A percentile compares a stretch with the other conserved stretches of the same genome.
Evolutionary conservation across 2,797 vertebrate species (phyloP).

Genomic region (Ptychobarbus kaznakovi): DNA sequence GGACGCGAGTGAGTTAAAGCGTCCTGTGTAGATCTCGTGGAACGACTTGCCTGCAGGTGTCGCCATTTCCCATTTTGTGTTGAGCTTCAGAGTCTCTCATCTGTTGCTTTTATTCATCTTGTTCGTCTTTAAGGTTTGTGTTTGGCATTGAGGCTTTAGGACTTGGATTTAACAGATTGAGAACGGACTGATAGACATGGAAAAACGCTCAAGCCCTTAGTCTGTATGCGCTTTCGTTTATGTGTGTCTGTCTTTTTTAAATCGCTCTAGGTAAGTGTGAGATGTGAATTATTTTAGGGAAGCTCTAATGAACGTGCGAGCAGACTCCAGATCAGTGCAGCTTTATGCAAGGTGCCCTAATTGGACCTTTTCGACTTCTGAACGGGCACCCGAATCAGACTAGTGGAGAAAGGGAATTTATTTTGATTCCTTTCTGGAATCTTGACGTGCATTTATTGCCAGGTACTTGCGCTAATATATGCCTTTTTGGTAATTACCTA

Average conservation of each 20-base stretch:
- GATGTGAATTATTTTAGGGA: constrained; percentile 47
- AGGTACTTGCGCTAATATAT: constrained; percentile 84
- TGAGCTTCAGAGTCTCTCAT: neutral
- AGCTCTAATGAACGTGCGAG: constrained; percentile 60
- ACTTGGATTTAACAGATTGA: neutral
- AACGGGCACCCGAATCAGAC: constrained; percentile 75
- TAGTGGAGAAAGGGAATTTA: constrained; percentile 87
- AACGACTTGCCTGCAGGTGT: constrained; percentile 42
- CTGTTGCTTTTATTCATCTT: constrained; percentile 26
- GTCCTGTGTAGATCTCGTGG: neutral
- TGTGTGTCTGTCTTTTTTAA: constrained; percentile 51
- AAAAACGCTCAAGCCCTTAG: constrained; percentile 19
- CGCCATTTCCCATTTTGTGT: constrained; percentile 27
- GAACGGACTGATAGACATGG: neutral
- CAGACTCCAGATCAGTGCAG: constrained; percentile 65
- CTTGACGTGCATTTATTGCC: constrained; percentile 85
- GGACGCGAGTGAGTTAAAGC: neutral
- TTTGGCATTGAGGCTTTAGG: neutral
- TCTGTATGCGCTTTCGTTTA: constrained; percentile 18
- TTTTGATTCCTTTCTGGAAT: constrained; percentile 96
- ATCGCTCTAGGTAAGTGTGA: constrained; percentile 50
- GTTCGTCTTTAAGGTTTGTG: neutral
- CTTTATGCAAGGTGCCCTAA: constrained; percentile 74
- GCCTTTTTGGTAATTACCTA: constrained; percentile 54
- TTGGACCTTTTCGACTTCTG: constrained; percentile 56